A percentile compares a stretch with the other conserved stretches of the same genome.
phyloP scores from a whole-genome alignment of 53 echinoderm and acorn worm genomes.

The Holothuria scabra region DNA sequence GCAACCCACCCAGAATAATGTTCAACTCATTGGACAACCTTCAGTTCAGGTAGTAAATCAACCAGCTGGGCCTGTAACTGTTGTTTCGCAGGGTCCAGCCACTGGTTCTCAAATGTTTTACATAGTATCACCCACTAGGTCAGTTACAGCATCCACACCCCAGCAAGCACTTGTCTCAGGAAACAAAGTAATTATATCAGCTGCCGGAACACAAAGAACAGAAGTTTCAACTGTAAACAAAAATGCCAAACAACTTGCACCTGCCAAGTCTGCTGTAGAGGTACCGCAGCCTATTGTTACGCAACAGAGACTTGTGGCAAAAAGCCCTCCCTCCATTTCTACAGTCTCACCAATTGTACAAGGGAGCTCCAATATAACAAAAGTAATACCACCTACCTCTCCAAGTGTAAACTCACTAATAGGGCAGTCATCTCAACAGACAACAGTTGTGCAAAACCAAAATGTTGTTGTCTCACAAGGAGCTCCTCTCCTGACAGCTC shows the following conservation, averaged over 20 bases:
- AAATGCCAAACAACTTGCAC: neutral
- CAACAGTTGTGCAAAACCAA: neutral
- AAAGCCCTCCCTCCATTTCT: constrained; percentile 6
- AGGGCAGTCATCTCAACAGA: neutral
- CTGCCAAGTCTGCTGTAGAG: neutral
- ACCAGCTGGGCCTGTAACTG: constrained; percentile 25
- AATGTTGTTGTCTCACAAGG: constrained; percentile 11
- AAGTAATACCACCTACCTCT: neutral
- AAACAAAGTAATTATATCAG: constrained; percentile 40
- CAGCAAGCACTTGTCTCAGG: constrained; percentile 16
- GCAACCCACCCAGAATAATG: constrained; percentile 28
- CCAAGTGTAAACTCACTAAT: neutral
- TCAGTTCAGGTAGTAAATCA: constrained; percentile 35
- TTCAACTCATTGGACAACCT: constrained; percentile 27
- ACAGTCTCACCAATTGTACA: constrained; percentile 1
- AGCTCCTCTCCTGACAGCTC: neutral
- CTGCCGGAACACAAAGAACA: neutral
- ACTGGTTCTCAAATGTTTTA: constrained; percentile 36
- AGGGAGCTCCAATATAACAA: neutral
- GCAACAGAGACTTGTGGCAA: constrained; percentile 16
- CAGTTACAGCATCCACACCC: constrained; percentile 1
- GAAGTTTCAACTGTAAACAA: neutral
- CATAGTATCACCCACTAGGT: constrained; percentile 48
- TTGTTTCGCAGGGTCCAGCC: constrained; percentile 27
- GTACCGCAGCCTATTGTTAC: neutral